Conservation (phyloP, 92 coral and sea anemone species). For the Ricordea florida region DNA sequence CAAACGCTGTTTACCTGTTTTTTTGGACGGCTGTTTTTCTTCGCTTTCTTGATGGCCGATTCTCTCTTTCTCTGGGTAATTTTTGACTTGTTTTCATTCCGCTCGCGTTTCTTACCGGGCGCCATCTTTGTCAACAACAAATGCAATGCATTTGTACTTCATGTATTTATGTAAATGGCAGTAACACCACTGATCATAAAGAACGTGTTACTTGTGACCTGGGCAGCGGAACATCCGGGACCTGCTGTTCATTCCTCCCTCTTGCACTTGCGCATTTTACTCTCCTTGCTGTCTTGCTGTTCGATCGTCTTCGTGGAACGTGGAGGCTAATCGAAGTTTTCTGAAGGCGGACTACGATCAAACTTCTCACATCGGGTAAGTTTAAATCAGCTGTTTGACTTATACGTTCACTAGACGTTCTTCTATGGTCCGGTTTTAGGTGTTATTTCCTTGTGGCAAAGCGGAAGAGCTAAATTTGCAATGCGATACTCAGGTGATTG, state of each 20-base stretch:
- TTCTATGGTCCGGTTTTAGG: background rate
- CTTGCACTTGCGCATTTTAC: constrained; percentile 68
- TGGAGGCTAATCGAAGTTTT: constrained; percentile 30
- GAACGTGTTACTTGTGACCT: background rate
- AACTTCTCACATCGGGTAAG: constrained; percentile 31
- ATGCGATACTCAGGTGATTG: background rate
- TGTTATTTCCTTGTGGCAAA: background rate
- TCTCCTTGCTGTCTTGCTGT: constrained; percentile 50
- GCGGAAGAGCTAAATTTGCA: constrained; percentile 16
- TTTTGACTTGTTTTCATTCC: background rate
- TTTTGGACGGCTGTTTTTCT: constrained; percentile 19
- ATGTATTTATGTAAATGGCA: background rate
- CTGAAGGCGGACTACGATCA: constrained; percentile 34
- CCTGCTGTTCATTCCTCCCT: constrained; percentile 7
- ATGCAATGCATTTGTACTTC: background rate
- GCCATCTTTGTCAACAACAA: constrained; percentile 6
- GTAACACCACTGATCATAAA: background rate
- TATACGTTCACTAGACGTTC: background rate
- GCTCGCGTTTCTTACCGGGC: constrained; percentile 5
- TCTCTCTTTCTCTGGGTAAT: constrained; percentile 5
- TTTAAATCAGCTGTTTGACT: background rate
- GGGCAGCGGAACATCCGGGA: constrained; percentile 63
- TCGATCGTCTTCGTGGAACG: constrained; percentile 56
- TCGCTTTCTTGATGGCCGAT: constrained; percentile 46
- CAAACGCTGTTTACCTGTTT: too few relatives aligned